These are phyloP conservation scores for Columba janthina DNA, from an alignment of 2,113 vertebrate species.

Conservation along the genomic window DNA sequence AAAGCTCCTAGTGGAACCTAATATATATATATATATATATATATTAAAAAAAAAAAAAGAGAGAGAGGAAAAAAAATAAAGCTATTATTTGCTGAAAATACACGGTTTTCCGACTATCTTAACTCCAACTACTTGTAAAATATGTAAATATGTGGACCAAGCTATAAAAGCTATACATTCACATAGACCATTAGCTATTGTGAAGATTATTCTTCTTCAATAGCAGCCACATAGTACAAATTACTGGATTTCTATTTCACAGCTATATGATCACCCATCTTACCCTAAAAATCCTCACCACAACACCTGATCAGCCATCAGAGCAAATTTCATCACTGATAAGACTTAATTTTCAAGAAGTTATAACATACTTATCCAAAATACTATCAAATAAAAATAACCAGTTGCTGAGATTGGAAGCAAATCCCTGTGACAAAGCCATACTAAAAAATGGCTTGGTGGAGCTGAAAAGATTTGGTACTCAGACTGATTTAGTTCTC, in stretches of 20 bases:
- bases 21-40: no score
- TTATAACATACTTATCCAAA: not conserved
- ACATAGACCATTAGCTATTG: not conserved
- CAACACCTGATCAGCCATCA: not conserved
- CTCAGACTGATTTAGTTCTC: not conserved
- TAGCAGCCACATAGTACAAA: not conserved
- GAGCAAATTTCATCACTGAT: not conserved
- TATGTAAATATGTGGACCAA: not conserved
- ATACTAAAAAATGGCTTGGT: not conserved
- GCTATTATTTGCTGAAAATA: not conserved
- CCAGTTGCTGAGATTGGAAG: not conserved
- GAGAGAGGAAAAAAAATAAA: not conserved
- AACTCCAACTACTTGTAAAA: not conserved
- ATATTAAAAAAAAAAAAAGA: not conserved
- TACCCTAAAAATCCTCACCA: not conserved
- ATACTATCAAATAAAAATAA: constrained; percentile 12
- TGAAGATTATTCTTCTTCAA: not conserved
- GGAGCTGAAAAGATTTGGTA: not conserved
- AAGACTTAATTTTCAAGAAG: constrained; percentile 8
- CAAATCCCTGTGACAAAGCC: not conserved
- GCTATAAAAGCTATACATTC: not conserved
- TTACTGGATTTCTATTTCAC: constrained; percentile 20
- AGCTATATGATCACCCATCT: not conserved
- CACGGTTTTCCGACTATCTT: not conserved
- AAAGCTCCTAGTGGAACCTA: not conserved